Conservation (phyloP, 2,888 invertebrate genomes). For the Harpalus rufipes region DNA sequence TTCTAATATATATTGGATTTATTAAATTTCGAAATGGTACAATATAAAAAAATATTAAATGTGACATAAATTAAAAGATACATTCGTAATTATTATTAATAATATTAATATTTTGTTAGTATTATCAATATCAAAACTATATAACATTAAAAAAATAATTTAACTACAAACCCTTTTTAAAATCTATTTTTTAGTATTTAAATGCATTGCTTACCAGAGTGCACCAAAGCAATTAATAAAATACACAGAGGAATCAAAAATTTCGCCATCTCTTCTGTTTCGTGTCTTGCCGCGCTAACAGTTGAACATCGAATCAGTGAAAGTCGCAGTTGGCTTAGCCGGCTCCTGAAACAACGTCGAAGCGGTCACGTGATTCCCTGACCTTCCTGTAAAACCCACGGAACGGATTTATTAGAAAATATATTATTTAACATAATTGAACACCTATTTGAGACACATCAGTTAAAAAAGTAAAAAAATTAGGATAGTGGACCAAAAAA, state of each 20-base stretch:
- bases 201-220: not conserved
- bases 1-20: not conserved
- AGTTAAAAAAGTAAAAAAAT: too few relatives aligned
- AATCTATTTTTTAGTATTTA: not conserved
- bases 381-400: not conserved
- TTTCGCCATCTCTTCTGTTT: conserved; percentile 25
- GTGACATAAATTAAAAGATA: too few relatives aligned
- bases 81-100: too few relatives aligned
- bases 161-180: too few relatives aligned
- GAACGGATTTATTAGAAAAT: not conserved
- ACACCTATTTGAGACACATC: too few relatives aligned
- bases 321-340: conserved; percentile 32
- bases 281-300: conserved; percentile 26
- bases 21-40: too few relatives aligned
- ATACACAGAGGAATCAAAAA: conserved; percentile 30
- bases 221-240: conserved; percentile 1
- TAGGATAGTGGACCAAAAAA: too few relatives aligned
- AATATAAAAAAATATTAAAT: too few relatives aligned
- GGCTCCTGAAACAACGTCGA: conserved; percentile 24
- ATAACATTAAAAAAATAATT: too few relatives aligned
- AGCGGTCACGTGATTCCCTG: conserved; percentile 17
- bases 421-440: not conserved
- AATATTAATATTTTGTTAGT: too few relatives aligned
- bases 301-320: conserved; percentile 36
- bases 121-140: too few relatives aligned